Conservation (phyloP, 2,113 vertebrate genomes). For the Hemiprocne comata region DNA sequence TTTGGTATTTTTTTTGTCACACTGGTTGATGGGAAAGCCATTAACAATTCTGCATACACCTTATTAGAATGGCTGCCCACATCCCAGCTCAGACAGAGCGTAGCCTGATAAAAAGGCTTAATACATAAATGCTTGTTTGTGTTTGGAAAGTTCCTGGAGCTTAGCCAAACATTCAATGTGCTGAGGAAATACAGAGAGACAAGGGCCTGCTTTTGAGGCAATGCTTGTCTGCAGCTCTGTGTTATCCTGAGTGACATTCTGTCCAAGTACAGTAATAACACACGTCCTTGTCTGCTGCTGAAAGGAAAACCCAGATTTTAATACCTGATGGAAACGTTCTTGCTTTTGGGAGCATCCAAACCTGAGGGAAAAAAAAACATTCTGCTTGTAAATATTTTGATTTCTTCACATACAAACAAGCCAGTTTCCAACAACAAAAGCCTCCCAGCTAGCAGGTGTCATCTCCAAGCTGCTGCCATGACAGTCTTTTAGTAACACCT, state of each 20-base stretch:
- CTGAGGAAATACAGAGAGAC: constrained; percentile 62
- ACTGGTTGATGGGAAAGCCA: background rate
- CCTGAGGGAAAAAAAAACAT: background rate
- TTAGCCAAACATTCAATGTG: constrained; percentile 54
- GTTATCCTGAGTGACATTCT: constrained; percentile 65
- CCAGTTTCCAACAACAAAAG: background rate
- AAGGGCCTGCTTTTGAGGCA: constrained; percentile 60
- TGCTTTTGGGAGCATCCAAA: background rate
- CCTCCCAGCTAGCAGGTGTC: background rate
- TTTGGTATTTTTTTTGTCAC: background rate
- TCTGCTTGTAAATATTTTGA: background rate
- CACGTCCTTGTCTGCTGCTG: background rate
- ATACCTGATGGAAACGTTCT: background rate
- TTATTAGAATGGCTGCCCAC: constrained; percentile 55
- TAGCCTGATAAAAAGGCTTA: constrained; percentile 65
- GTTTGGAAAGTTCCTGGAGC: constrained; percentile 64
- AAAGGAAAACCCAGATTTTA: constrained; percentile 50
- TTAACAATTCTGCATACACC: constrained; percentile 14
- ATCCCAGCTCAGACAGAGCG: constrained; percentile 58
- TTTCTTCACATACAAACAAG: background rate
- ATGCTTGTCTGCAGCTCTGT: constrained; percentile 40
- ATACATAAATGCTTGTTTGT: constrained; percentile 68
- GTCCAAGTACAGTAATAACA: constrained; percentile 49
- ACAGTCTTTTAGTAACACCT: background rate
- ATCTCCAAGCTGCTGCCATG: background rate